Conservation (phyloP, 92 coral and sea anemone genomes). For the Porites rus region DNA sequence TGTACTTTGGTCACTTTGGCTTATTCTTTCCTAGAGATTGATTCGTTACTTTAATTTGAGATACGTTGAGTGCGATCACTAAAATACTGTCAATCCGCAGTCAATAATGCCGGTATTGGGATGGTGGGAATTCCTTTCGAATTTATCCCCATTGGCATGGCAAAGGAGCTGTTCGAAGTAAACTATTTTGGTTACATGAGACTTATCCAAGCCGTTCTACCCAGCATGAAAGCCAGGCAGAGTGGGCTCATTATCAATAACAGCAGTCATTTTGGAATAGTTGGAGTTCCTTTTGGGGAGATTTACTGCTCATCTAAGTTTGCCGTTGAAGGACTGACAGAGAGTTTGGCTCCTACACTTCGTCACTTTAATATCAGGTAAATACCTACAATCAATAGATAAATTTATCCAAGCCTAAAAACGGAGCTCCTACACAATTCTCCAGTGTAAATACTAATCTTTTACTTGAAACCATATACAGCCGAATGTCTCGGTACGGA, state of each 20-base stretch:
- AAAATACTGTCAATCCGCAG: conserved; percentile 63
- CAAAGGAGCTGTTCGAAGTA: conserved; percentile 64
- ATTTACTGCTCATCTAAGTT: conserved; percentile 82
- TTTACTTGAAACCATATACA: no score
- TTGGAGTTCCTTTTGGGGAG: conserved; percentile 69
- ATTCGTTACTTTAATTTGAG: conserved; percentile 54
- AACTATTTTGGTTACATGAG: conserved; percentile 82
- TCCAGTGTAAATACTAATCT: no score
- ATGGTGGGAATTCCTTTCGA: conserved; percentile 59
- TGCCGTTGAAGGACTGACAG: conserved; percentile 84
- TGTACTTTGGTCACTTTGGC: no score
- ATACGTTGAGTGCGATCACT: conserved; percentile 74
- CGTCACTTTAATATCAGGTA: conserved; percentile 73
- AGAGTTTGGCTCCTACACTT: conserved; percentile 72
- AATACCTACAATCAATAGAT: background rate
- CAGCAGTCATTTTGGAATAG: conserved; percentile 71
- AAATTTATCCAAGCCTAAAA: no score
- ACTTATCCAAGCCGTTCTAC: conserved; percentile 79
- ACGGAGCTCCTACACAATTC: no score
- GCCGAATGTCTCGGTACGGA: no score
- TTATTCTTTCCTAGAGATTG: background rate
- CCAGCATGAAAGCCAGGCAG: conserved; percentile 77
- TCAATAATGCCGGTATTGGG: conserved; percentile 89
- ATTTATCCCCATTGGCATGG: conserved; percentile 50
- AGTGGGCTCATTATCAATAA: conserved; percentile 56